phyloP scores from a whole-genome alignment of 1,140 invertebrate genomes.

The Danaus melanippus region DNA sequence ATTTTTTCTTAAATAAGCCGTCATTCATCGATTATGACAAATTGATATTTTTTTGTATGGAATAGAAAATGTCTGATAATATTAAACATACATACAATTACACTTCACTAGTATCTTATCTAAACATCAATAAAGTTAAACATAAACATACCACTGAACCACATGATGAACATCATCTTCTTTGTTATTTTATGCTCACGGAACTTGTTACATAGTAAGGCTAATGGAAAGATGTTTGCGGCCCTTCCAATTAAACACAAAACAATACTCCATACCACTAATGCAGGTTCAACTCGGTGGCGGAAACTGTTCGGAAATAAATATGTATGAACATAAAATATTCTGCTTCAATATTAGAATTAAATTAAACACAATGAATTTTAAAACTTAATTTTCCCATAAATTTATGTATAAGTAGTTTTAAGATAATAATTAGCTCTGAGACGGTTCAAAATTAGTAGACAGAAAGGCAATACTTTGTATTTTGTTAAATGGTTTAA shows the following conservation, averaged over 20 bases:
- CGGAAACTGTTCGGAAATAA: conserved; percentile 80
- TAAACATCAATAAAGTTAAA: neutral
- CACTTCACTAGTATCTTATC: no score
- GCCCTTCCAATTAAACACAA: conserved; percentile 94
- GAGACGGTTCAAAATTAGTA: no score
- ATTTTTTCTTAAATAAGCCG: no score
- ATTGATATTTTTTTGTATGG: neutral
- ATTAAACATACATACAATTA: no score
- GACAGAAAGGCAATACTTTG: no score
- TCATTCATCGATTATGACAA: neutral
- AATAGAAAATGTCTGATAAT: no score
- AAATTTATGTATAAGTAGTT: no score
- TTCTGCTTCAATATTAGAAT: no score
- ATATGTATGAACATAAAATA: conserved; percentile 2
- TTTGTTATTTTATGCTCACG: conserved; percentile 97
- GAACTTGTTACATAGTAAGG: conserved; percentile 94
- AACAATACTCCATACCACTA: conserved; percentile 94
- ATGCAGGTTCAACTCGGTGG: conserved; percentile 84
- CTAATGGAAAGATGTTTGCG: conserved; percentile 97
- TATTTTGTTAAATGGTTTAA: no score
- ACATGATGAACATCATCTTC: conserved; percentile 99
- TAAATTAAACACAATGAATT: no score
- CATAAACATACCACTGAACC: conserved; percentile 89
- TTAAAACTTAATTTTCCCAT: no score
- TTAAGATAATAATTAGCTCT: no score